These are phyloP conservation scores for Lithosia quadra DNA, from an alignment of 2,888 invertebrate genomes.

Conservation along the genomic window DNA sequence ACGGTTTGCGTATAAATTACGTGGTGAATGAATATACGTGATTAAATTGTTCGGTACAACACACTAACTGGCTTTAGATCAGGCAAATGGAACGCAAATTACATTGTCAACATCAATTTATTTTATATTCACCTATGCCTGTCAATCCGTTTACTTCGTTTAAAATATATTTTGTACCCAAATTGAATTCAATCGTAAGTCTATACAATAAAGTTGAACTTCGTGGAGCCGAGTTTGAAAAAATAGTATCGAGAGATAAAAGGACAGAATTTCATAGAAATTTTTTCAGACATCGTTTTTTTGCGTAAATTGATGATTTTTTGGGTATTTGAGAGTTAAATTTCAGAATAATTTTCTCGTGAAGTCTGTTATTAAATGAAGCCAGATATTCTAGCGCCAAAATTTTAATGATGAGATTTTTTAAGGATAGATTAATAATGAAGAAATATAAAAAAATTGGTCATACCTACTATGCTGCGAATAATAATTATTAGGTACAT, in stretches of 20 bases:
- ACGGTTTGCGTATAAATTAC: conserved; percentile 16
- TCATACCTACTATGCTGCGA: not conserved
- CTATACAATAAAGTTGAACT: conserved; percentile 8
- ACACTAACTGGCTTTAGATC: conserved; percentile 43
- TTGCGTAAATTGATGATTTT: not conserved
- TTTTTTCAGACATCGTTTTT: not conserved
- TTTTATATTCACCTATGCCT: conserved; percentile 48
- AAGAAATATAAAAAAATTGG: not conserved
- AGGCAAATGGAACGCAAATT: conserved; percentile 64
- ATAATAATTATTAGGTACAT: no score
- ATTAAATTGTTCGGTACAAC: conserved; percentile 34
- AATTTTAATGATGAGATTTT: not conserved
- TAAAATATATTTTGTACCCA: conserved; percentile 15
- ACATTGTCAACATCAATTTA: conserved; percentile 66
- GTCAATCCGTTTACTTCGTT: conserved; percentile 35
- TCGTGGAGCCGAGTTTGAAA: not conserved
- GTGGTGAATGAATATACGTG: conserved; percentile 13
- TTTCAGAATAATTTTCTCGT: not conserved
- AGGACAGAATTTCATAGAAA: not conserved
- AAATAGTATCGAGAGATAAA: conserved; percentile 19
- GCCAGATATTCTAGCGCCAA: not conserved
- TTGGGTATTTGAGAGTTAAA: not conserved
- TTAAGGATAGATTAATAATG: not conserved
- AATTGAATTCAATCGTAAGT: conserved; percentile 21
- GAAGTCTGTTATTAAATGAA: not conserved